Conservation (phyloP, 2,888 invertebrate species). For the Rosalia funebris region DNA sequence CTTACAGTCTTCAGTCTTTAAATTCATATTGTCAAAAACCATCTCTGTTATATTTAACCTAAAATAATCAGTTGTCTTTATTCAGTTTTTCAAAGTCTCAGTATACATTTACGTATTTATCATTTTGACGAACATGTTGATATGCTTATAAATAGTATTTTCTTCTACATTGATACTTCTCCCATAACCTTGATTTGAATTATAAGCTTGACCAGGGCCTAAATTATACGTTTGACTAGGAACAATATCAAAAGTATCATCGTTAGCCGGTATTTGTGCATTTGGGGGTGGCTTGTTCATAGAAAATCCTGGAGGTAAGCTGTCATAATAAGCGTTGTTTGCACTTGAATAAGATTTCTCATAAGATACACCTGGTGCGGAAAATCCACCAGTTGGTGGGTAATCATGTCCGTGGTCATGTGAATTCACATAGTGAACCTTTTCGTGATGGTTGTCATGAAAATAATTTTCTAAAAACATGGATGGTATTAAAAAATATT, state of each 20-base stretch:
- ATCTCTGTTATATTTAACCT: slow-evolving; percentile 57
- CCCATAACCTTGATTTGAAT: slow-evolving; percentile 6
- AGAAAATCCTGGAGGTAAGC: slow-evolving; percentile 13
- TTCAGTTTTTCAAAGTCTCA: neutral
- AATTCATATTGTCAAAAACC: slow-evolving; percentile 56
- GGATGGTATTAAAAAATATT: too few relatives aligned
- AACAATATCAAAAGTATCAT: neutral
- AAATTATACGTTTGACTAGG: neutral
- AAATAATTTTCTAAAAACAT: slow-evolving; percentile 29
- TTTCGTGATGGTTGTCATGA: slow-evolving; percentile 26
- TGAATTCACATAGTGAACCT: slow-evolving; percentile 23
- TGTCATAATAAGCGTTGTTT: neutral
- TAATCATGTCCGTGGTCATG: neutral
- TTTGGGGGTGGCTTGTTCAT: slow-evolving; percentile 15
- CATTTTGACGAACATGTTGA: slow-evolving; percentile 16
- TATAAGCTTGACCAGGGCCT: slow-evolving; percentile 3
- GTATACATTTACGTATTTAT: slow-evolving; percentile 23
- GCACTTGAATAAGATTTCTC: neutral
- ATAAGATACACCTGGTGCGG: slow-evolving; percentile 4
- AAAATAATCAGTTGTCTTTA: slow-evolving; percentile 35
- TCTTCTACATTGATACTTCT: slow-evolving; percentile 7
- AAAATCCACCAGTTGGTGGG: neutral
- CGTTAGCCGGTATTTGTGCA: slow-evolving; percentile 1
- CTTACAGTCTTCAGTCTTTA: slow-evolving; percentile 61
- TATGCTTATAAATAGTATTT: slow-evolving; percentile 4